These are phyloP conservation scores for Drosophila hamatofila DNA, from an alignment of 2,888 invertebrate genomes.

Conservation along the genomic window DNA sequence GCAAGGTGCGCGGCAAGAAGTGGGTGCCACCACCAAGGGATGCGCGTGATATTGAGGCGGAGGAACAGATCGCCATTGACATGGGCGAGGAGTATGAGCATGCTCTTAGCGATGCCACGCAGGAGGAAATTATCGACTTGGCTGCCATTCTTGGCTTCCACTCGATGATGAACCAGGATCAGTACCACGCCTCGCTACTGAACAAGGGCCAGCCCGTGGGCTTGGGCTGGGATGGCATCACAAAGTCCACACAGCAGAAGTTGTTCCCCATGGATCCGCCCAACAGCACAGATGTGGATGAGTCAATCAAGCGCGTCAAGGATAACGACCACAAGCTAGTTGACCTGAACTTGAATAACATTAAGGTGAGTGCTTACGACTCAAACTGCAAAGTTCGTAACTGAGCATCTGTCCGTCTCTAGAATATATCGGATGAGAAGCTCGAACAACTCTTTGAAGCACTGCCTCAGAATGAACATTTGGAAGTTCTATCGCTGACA, in stretches of 20 bases:
- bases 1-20: constrained; percentile 95
- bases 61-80: constrained; percentile 97
- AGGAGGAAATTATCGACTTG: constrained; percentile 99
- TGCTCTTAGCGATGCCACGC: constrained; percentile 94
- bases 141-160: constrained; percentile 99
- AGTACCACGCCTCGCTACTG: constrained; percentile 97
- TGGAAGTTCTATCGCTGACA: constrained; percentile 96
- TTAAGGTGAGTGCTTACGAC: constrained; percentile 90
- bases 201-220: constrained; percentile 97
- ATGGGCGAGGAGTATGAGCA: constrained; percentile 97
- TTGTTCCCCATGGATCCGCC: constrained; percentile 97
- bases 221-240: constrained; percentile 97
- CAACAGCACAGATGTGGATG: constrained; percentile 97
- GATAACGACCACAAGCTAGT: constrained; percentile 94
- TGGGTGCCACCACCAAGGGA: constrained; percentile 93
- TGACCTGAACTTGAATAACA: constrained; percentile 99
- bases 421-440: constrained; percentile 99
- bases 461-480: constrained; percentile 94
- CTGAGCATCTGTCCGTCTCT: constrained; percentile 41
- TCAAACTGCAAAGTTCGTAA: background rate
- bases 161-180: constrained; percentile 99
- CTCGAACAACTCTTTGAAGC: constrained; percentile 95
- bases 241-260: constrained; percentile 96
- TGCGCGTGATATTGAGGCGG: constrained; percentile 91
- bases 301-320: constrained; percentile 94